phyloP scores from a whole-genome alignment of 2,888 invertebrate genomes.

The Idaea straminata region DNA sequence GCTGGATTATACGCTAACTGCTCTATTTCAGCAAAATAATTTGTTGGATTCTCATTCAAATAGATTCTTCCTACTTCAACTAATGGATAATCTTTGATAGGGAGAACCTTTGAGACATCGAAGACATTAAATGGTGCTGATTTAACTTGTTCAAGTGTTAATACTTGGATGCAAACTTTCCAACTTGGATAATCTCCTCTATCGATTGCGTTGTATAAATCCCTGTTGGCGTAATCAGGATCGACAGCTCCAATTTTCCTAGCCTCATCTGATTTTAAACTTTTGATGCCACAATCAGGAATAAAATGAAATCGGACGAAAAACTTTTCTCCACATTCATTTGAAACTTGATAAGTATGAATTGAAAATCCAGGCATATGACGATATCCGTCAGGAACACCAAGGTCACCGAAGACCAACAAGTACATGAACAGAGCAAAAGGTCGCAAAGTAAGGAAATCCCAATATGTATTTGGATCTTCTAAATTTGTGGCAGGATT shows the following conservation, averaged over 20 bases:
- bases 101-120: constrained; percentile 93
- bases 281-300: constrained; percentile 92
- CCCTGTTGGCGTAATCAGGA: constrained; percentile 91
- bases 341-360: constrained; percentile 93
- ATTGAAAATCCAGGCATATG: constrained; percentile 96
- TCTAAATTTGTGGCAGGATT: constrained; percentile 93
- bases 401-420: constrained; percentile 91
- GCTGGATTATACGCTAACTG: constrained; percentile 92
- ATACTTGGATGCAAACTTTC: constrained; percentile 88
- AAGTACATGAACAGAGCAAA: constrained; percentile 90
- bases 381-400: constrained; percentile 92
- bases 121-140: constrained; percentile 90
- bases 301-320: constrained; percentile 94
- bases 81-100: constrained; percentile 86
- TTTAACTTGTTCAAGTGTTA: constrained; percentile 89
- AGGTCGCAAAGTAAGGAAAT: constrained; percentile 90
- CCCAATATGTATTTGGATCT: constrained; percentile 95
- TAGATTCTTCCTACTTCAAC: constrained; percentile 89
- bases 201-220: constrained; percentile 91
- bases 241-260: constrained; percentile 83
- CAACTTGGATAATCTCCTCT: constrained; percentile 86
- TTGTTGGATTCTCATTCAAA: constrained; percentile 90
- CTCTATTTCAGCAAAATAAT: constrained; percentile 94
- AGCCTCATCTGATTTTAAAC: constrained; percentile 83
- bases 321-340: constrained; percentile 82